phyloP scores from a whole-genome alignment of 2,888 invertebrate genomes.

The Macrophya alboannulata region DNA sequence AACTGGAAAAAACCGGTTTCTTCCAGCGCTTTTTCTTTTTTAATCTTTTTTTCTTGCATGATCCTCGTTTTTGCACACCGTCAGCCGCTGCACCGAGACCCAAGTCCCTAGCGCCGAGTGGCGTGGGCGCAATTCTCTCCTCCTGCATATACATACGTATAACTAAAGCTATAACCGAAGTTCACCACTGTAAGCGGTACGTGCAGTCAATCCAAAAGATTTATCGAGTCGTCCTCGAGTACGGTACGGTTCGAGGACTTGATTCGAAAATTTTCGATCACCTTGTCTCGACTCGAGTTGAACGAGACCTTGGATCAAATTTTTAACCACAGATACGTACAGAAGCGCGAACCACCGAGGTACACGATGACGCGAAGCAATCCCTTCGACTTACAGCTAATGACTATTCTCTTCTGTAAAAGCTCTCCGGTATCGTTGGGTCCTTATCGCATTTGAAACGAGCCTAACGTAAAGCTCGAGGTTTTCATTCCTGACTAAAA shows the following conservation, averaged over 20 bases:
- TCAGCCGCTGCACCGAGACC: constrained; percentile 33
- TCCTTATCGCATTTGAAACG: neutral
- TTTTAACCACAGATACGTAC: neutral
- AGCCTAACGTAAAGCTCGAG: neutral
- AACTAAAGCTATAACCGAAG: neutral
- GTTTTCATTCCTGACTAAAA: constrained; percentile 5
- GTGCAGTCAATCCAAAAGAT: constrained; percentile 33
- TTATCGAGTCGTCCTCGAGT: constrained; percentile 43
- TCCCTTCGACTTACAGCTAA: neutral
- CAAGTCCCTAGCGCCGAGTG: constrained; percentile 14
- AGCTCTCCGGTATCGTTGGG: neutral
- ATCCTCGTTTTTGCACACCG: constrained; percentile 76
- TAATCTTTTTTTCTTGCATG: constrained; percentile 76
- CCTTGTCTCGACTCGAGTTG: neutral
- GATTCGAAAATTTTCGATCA: constrained; percentile 29
- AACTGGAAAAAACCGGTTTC: constrained; percentile 81
- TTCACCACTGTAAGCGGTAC: neutral
- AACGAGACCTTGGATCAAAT: neutral
- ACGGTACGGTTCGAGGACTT: constrained; percentile 24
- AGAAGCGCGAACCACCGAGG: too few relatives aligned
- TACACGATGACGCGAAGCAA: too few relatives aligned
- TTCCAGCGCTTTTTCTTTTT: constrained; percentile 76
- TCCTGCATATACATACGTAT: neutral
- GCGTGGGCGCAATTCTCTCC: constrained; percentile 51
- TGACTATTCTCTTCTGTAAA: neutral